These are phyloP conservation scores for Drosophila nigritarsus DNA, from an alignment of 2,888 invertebrate genomes.

Conservation along the genomic window DNA sequence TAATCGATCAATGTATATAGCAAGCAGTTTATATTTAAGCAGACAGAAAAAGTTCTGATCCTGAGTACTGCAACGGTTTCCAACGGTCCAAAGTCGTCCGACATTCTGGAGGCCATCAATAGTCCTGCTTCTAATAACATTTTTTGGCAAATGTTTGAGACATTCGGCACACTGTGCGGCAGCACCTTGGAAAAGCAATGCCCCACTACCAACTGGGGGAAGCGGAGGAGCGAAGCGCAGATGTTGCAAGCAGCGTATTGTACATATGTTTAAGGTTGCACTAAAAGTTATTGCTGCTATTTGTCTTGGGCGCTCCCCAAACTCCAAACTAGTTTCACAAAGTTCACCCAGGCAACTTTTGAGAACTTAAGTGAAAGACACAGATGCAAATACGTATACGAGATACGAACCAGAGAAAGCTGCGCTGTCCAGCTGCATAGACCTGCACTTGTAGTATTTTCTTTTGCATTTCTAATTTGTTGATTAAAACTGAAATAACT, in stretches of 20 bases:
- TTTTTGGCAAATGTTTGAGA: not conserved
- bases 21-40: not conserved
- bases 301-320: conserved; percentile 27
- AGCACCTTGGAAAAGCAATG: conserved; percentile 8
- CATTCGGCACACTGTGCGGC: not conserved
- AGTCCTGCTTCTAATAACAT: not conserved
- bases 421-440: not conserved
- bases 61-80: not conserved
- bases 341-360: conserved; percentile 42
- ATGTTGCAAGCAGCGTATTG: conserved; percentile 30
- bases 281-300: conserved; percentile 30
- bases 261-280: conserved; percentile 40
- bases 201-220: not conserved
- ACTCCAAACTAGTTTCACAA: conserved; percentile 43
- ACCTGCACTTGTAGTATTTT: not conserved
- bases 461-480: not conserved
- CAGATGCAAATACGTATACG: not conserved
- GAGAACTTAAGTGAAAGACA: conserved; percentile 13
- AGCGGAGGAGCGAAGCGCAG: no score
- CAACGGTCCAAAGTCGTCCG: not conserved
- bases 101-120: not conserved
- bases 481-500: not conserved
- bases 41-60: not conserved
- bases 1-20: not conserved
- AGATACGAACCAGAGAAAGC: not conserved